Percentiles rank a stretch among this genome's conserved stretches.
Conservation (phyloP, 2,113 vertebrate genomes). For the Dasyprocta punctata region DNA sequence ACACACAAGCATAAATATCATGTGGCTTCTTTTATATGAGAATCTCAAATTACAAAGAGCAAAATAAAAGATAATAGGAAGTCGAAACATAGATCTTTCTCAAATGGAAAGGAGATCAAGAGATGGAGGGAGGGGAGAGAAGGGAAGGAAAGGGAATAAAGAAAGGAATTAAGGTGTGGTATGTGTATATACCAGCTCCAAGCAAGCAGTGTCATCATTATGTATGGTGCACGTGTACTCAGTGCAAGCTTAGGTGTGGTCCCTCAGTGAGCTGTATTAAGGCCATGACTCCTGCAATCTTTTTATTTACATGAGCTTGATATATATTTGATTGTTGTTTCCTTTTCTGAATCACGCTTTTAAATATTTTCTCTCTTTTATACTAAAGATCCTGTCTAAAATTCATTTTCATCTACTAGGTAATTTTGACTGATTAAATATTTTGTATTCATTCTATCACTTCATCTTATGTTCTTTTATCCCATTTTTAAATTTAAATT, state of each 20-base stretch:
- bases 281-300: background rate
- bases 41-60: background rate
- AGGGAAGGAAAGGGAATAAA: background rate
- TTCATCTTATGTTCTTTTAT: background rate
- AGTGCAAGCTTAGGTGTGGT: background rate
- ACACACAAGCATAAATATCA: background rate
- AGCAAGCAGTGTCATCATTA: too few relatives aligned
- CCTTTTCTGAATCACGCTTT: background rate
- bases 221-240: accelerated
- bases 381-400: background rate
- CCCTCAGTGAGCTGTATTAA: background rate
- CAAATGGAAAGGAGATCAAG: background rate
- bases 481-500: background rate
- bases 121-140: background rate
- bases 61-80: background rate
- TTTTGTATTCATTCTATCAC: background rate
- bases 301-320: background rate
- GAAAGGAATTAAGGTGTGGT: background rate
- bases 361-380: background rate
- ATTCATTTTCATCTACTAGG: background rate
- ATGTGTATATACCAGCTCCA: background rate
- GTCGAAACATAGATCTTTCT: background rate
- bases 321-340: background rate
- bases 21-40: background rate
- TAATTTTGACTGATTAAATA: background rate